Conservation (phyloP, 2,113 vertebrate species). For the Cynocephalus volans region DNA sequence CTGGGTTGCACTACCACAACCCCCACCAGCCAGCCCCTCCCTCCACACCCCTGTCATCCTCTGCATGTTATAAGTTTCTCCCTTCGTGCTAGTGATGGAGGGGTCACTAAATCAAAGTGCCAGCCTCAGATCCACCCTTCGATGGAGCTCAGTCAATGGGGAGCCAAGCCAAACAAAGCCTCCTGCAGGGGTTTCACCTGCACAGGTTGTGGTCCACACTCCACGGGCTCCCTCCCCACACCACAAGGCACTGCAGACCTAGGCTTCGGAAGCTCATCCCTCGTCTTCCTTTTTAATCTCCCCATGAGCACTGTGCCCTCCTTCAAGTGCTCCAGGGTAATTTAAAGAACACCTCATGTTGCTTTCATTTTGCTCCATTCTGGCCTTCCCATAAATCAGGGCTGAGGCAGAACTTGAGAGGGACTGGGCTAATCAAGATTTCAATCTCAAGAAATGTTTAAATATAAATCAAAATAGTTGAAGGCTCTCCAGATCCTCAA, state of each 20-base stretch:
- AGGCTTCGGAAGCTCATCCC: slow-evolving; percentile 71
- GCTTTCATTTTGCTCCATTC: slow-evolving; percentile 88
- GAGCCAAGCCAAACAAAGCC: slow-evolving; percentile 1
- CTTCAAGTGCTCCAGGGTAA: slow-evolving; percentile 89
- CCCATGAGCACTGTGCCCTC: slow-evolving; percentile 84
- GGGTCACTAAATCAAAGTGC: slow-evolving; percentile 69
- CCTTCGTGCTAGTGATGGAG: slow-evolving; percentile 36
- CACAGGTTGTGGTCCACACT: neutral
- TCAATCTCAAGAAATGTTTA: slow-evolving; percentile 90
- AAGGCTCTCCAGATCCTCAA: slow-evolving; percentile 89
- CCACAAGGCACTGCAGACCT: slow-evolving; percentile 9
- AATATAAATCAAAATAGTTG: slow-evolving; percentile 91
- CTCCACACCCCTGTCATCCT: neutral
- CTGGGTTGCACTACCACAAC: neutral
- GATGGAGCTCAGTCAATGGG: neutral
- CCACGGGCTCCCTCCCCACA: neutral
- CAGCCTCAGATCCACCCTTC: slow-evolving; percentile 17
- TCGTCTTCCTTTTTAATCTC: slow-evolving; percentile 85
- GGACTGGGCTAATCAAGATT: slow-evolving; percentile 90
- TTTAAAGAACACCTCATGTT: slow-evolving; percentile 90
- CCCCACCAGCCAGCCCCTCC: neutral
- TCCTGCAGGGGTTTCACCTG: neutral
- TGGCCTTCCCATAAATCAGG: slow-evolving; percentile 89
- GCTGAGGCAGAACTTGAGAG: slow-evolving; percentile 86
- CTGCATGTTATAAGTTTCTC: neutral